Conservation (phyloP, 2,797 vertebrate species). For the Silurus lanzhouensis region DNA sequence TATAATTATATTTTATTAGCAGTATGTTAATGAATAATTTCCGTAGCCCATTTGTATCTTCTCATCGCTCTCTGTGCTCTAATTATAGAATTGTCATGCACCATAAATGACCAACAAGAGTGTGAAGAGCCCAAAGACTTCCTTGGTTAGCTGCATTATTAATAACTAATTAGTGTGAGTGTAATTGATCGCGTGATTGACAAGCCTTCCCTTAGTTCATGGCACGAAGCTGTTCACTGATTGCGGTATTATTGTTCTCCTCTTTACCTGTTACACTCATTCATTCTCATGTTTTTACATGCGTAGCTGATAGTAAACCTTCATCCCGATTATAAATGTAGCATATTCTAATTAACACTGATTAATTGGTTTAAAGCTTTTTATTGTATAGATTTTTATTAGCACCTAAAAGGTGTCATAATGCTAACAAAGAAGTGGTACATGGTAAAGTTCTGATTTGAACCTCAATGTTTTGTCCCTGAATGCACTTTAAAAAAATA, state of each 20-base stretch:
- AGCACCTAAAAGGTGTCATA: not conserved
- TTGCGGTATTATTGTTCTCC: not conserved
- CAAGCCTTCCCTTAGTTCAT: not conserved
- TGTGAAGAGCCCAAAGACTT: too few relatives aligned
- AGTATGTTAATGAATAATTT: not conserved
- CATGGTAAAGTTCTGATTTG: not conserved
- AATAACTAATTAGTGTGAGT: not conserved
- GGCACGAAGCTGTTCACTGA: not conserved
- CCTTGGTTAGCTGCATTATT: not conserved
- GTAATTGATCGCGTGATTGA: not conserved
- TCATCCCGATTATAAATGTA: not conserved
- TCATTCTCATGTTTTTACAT: not conserved
- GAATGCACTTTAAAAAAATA: not conserved
- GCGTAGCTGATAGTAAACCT: not conserved
- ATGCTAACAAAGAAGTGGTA: not conserved
- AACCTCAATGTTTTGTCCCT: not conserved
- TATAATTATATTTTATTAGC: not conserved
- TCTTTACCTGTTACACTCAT: not conserved
- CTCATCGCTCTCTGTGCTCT: not conserved
- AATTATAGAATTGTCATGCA: not conserved
- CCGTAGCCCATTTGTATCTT: not conserved
- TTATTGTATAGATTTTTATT: not conserved
- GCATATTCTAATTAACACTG: not conserved
- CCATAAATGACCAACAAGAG: not conserved
- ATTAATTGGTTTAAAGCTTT: not conserved